Evolutionary conservation across 2,113 vertebrate genomes (phyloP), one percentile per base, ranked within the genome.

Genomic region (Buteo buteo): DNA sequence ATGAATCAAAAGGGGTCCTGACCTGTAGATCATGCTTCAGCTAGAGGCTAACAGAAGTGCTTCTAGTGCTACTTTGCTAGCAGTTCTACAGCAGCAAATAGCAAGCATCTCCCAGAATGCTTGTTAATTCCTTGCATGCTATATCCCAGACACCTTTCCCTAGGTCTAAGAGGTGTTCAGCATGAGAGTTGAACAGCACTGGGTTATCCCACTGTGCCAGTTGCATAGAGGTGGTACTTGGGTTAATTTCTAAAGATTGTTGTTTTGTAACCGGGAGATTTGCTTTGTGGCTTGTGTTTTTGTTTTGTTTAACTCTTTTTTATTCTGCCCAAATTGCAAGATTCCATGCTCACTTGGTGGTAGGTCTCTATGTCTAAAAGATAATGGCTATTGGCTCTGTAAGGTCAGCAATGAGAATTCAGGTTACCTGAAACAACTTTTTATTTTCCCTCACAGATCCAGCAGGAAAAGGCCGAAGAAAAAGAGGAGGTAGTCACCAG

Each of bases 401-500:
- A 36, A 31, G 36, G 45, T 66, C n/a, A 61, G 40, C 0, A 5
- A 21, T 22, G 52, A 62, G 45, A 61, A 49, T 31, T 59, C 45
- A 32, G 25, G 25, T 80, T 62, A 20, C 69, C n/a, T 67, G n/a
- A 40, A 82, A 31, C 31, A 42, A 28, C 12, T 31, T 12, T 12
- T 36, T 18, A 19, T 61, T 73, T 45, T 9, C 19, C 86, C 54
- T 95, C 25, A 49, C 28, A 92, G 44, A 96, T 99, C 98, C 59
- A 97, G 97, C 28, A 82, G 96, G 50, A 98, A 98, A 67, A 98
- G 96, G 80, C 73, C 97, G 5, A 98, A 98, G 84, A 97, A 95
- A 66, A 96, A 10, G n/a, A 72, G 10, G 34, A n/a, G 16, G 16
- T 45, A n/a, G 11, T 29, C 31, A 1, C 29, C 14, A 18, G 42